phyloP scores from a whole-genome alignment of 2,888 invertebrate species.

The Exephanes ischioxanthus region DNA sequence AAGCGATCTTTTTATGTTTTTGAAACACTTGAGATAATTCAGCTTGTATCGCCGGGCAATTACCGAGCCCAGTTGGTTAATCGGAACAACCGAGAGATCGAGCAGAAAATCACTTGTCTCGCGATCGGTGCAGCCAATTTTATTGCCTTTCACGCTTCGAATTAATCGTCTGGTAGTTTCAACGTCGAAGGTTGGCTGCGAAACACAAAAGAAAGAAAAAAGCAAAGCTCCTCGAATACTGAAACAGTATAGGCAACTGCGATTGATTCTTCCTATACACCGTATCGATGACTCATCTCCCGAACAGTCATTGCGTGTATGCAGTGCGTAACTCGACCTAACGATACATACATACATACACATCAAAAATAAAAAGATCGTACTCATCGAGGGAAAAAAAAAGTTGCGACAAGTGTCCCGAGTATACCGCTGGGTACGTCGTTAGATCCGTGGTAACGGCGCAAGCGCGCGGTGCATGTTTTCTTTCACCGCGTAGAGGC shows the following conservation, averaged over 20 bases:
- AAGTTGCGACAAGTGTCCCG: not conserved
- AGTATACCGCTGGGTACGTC: not conserved
- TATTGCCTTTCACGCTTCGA: not conserved
- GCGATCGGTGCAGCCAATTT: constrained; percentile 10
- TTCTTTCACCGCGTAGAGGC: constrained; percentile 13
- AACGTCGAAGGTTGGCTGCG: constrained; percentile 15
- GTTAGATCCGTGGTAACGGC: constrained; percentile 1
- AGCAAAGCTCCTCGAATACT: not conserved
- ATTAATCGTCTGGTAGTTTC: not conserved
- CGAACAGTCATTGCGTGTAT: not conserved
- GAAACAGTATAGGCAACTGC: not conserved
- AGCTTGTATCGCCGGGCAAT: not conserved
- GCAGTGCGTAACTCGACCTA: not conserved
- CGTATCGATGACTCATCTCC: constrained; percentile 32
- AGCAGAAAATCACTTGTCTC: constrained; percentile 7
- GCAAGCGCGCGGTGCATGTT: constrained; percentile 30
- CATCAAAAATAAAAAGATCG: constrained; percentile 8
- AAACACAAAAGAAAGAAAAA: not conserved
- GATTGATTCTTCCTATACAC: constrained; percentile 14
- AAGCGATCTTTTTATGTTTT: not conserved
- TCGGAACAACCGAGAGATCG: not conserved
- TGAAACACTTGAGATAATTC: not conserved
- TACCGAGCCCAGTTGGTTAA: not conserved
- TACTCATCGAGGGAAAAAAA: constrained; percentile 12
- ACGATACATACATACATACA: not conserved